Conservation (phyloP, 2,888 invertebrate genomes). For the Xestia c-nigrum region DNA sequence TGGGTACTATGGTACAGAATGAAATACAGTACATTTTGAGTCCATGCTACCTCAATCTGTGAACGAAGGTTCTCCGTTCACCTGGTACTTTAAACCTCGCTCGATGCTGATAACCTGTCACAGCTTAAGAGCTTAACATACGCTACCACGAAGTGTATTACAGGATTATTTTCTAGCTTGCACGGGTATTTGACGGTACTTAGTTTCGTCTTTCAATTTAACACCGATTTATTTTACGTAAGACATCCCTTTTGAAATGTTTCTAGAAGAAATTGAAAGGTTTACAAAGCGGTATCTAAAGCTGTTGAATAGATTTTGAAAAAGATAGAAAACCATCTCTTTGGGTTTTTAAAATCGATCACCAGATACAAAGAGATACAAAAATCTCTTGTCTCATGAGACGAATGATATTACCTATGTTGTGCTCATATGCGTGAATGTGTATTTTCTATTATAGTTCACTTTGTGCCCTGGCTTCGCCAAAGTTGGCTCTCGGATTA, state of each 20-base stretch:
- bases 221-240: slow-evolving; percentile 19
- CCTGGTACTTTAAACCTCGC: slow-evolving; percentile 10
- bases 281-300: not conserved
- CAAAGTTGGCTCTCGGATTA: not conserved
- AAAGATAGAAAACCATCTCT: not conserved
- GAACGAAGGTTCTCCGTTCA: not conserved
- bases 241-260: not conserved
- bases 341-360: not conserved
- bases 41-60: not conserved
- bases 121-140: slow-evolving; percentile 45
- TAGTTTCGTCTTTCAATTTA: slow-evolving; percentile 31
- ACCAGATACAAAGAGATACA: not conserved
- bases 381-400: not conserved
- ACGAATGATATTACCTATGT: not conserved
- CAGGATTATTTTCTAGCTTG: slow-evolving; percentile 48
- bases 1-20: not conserved
- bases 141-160: slow-evolving; percentile 16
- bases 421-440: not conserved
- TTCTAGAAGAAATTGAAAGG: not conserved
- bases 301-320: not conserved
- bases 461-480: not conserved
- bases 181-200: not conserved
- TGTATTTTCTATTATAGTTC: not conserved
- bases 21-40: not conserved
- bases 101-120: slow-evolving; percentile 37